phyloP scores from a whole-genome alignment of 2,797 vertebrate species.

The Gila robusta region DNA sequence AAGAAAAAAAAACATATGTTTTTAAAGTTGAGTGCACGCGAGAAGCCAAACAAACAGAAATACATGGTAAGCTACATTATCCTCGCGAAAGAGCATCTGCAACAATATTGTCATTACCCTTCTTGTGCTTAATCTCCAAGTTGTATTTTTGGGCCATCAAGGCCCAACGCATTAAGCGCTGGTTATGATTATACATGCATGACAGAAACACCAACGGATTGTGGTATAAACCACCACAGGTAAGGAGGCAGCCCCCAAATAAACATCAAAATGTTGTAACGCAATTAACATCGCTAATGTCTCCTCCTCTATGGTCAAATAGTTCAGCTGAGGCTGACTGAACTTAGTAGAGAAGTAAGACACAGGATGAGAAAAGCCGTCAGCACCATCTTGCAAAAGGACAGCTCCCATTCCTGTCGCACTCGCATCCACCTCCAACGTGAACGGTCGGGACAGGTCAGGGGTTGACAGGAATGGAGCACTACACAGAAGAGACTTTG shows the following conservation, averaged over 20 bases:
- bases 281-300: not conserved
- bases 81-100: too few relatives aligned
- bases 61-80: too few relatives aligned
- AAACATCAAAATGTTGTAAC: not conserved
- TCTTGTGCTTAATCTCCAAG: too few relatives aligned
- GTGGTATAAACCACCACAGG: not conserved
- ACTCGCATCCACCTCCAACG: too few relatives aligned
- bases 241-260: not conserved
- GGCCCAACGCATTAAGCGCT: not conserved
- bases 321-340: not conserved
- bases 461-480: not conserved
- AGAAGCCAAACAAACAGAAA: too few relatives aligned
- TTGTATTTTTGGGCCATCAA: not conserved
- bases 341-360: not conserved
- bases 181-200: not conserved
- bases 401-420: too few relatives aligned
- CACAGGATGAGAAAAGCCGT: too few relatives aligned
- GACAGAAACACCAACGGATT: not conserved
- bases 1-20: too few relatives aligned
- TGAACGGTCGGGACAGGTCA: not conserved
- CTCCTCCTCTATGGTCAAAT: not conserved
- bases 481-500: not conserved
- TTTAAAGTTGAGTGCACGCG: too few relatives aligned
- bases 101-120: too few relatives aligned
- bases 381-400: too few relatives aligned